Evolutionary conservation across 2,113 vertebrate species (phyloP), one percentile per base, ranked within the genome.

Genomic region (Anolis sagrei): DNA sequence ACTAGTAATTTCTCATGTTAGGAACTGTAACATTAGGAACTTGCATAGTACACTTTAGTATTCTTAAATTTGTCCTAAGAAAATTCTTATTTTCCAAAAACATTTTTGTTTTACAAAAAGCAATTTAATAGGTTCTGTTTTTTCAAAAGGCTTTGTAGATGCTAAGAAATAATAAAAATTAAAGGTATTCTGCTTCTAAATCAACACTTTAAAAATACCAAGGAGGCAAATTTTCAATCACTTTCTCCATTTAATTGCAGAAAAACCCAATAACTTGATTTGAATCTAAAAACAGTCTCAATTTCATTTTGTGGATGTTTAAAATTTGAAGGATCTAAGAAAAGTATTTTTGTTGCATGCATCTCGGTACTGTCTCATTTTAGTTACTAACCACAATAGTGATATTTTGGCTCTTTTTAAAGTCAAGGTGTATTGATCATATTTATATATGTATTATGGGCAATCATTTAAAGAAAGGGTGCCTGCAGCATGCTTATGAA

Each of bases 241-340:
- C 78, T 87, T 21, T 13, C 69, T 29, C n/a, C 73, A 81, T 1
- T 77, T 0, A 7, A 58, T 21, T 8, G 1, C 39, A 83, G 61
- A 62, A 81, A 23, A 68, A 81, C 79, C 44, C 58, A 19, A 1
- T 0, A 32, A 10, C 13, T 29, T 2, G 73, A 9, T 72, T 91
- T 91, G 90, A 85, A 64, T 5, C 58, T 83, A 49, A 76, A 86
- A 48, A 7, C 21, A 11, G 61, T n/a, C 3, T 1, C 62, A 7
- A 82, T 14, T 14, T 68, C 51, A 29, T 81, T 74, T 14, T 82
- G 81, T 75, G 62, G 83, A 85, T 36, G 25, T 82, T 69, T 79
- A 79, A 89, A 92, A 79, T 93, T 93, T 93, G 88, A 93, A 92
- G 88, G 88, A 89, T 94, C 90, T 93, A 86, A 74, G 86, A 90